These are phyloP conservation scores for Calliphora vomitoria DNA, from an alignment of 2,888 invertebrate genomes.

Conservation along the genomic window DNA sequence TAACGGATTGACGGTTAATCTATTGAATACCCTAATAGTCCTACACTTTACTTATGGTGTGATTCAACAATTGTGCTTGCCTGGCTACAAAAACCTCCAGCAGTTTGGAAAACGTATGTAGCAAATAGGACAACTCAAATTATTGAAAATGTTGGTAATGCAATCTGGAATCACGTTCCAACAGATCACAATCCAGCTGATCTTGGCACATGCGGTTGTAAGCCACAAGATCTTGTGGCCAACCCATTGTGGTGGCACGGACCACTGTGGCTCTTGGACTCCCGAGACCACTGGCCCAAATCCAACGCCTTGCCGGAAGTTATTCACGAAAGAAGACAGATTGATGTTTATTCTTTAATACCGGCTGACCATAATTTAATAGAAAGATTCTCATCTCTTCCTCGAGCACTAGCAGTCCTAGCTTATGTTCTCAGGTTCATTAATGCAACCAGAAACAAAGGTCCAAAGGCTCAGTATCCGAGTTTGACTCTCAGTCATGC, in stretches of 20 bases:
- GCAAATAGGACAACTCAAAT: too few species aligned
- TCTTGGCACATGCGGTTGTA: not conserved
- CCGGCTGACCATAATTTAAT: not conserved
- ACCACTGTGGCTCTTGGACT: not conserved
- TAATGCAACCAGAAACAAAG: not conserved
- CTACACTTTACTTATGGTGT: not conserved
- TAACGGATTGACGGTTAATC: too few species aligned
- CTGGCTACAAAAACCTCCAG: not conserved
- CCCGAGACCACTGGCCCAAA: not conserved
- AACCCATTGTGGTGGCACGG: conserved; percentile 9
- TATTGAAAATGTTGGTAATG: not conserved
- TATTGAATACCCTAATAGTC: not conserved
- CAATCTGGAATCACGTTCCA: not conserved
- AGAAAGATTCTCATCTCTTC: not conserved
- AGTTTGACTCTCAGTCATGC: not conserved
- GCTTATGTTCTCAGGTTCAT: not conserved
- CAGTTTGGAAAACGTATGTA: too few species aligned
- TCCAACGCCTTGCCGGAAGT: not conserved
- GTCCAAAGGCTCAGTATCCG: not conserved
- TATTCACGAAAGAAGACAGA: not conserved
- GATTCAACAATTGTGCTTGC: not conserved
- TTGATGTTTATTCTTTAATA: not conserved
- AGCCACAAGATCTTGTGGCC: not conserved
- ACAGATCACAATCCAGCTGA: conserved; percentile 16
- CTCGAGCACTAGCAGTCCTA: not conserved